phyloP scores from a whole-genome alignment of 2,888 invertebrate genomes.

The Drosophila borborema region DNA sequence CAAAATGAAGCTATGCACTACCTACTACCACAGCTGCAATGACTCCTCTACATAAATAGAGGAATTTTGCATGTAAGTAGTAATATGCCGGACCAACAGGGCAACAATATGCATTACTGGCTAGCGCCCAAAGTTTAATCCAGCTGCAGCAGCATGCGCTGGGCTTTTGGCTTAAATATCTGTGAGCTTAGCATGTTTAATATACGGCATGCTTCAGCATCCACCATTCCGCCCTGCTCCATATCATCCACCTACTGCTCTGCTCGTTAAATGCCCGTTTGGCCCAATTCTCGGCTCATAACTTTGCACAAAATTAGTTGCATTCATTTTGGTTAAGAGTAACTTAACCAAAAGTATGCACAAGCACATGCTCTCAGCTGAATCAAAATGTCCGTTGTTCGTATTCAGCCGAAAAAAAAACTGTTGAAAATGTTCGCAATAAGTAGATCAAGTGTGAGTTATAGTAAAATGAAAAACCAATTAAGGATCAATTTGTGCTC shows the following conservation, averaged over 20 bases:
- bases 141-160: constrained; percentile 54
- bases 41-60: constrained; percentile 5
- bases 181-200: constrained; percentile 54
- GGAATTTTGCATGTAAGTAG: constrained; percentile 53
- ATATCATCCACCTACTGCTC: too few species aligned
- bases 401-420: neutral
- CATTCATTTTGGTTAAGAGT: constrained; percentile 43
- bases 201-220: constrained; percentile 20
- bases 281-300: constrained; percentile 37
- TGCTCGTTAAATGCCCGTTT: constrained; percentile 30
- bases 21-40: constrained; percentile 5
- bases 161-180: constrained; percentile 47
- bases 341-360: constrained; percentile 18
- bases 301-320: constrained; percentile 53
- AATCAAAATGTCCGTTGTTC: neutral
- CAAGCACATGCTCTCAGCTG: neutral
- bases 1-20: constrained; percentile 40
- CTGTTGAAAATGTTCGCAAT: neutral
- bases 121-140: constrained; percentile 45
- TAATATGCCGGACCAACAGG: constrained; percentile 19
- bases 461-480: neutral
- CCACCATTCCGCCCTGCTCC: neutral
- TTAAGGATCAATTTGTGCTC: neutral
- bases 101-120: constrained; percentile 14
- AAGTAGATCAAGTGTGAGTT: neutral